Conservation (phyloP, 1,140 invertebrate genomes). For the Temnothorax longispinosus region DNA sequence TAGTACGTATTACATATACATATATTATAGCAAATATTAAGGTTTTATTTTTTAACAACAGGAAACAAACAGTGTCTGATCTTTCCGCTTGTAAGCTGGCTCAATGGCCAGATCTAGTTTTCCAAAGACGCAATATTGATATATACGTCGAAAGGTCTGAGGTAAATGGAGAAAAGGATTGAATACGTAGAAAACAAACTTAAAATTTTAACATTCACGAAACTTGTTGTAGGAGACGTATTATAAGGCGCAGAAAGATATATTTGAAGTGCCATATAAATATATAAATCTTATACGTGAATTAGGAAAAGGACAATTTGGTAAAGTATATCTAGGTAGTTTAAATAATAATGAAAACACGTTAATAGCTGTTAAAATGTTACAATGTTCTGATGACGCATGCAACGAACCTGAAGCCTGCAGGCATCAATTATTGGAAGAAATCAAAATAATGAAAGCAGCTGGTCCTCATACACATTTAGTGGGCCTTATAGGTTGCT, state of each 20-base stretch:
- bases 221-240: slow-evolving; percentile 73
- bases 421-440: slow-evolving; percentile 89
- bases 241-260: slow-evolving; percentile 76
- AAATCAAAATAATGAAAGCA: slow-evolving; percentile 93
- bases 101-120: slow-evolving; percentile 71
- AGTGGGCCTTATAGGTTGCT: slow-evolving; percentile 92
- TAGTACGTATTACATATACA: slow-evolving; percentile 1
- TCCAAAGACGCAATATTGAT: slow-evolving; percentile 77
- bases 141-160: slow-evolving; percentile 86
- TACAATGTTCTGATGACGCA: slow-evolving; percentile 83
- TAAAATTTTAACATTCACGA: neutral
- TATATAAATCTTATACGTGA: slow-evolving; percentile 87
- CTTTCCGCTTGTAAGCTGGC: slow-evolving; percentile 30
- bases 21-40: neutral
- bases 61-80: slow-evolving; percentile 46
- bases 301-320: slow-evolving; percentile 92
- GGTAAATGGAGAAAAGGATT: slow-evolving; percentile 78
- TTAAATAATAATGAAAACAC: slow-evolving; percentile 85
- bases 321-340: slow-evolving; percentile 89
- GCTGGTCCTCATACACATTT: slow-evolving; percentile 92
- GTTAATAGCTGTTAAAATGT: slow-evolving; percentile 91
- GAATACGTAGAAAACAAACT: neutral
- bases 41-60: slow-evolving; percentile 44
- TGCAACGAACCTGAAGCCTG: slow-evolving; percentile 86
- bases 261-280: slow-evolving; percentile 87